A percentile compares a stretch with the other conserved stretches of the same genome.
Evolutionary conservation across 2,888 invertebrate species (phyloP).

Genomic region (Philhelius pedissequus): DNA sequence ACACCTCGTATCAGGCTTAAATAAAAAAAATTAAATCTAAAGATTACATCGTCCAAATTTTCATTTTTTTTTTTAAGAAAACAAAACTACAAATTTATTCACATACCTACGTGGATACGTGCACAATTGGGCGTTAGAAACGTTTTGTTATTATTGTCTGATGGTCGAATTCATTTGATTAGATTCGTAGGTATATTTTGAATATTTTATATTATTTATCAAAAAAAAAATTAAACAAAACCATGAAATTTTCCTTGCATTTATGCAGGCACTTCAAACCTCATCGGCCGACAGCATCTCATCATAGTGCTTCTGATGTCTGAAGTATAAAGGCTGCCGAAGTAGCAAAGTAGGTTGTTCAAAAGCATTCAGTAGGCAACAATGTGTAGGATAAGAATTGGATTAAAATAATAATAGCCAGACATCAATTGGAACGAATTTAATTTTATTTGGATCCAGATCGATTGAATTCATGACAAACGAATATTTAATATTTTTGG

Average conservation of each 20-base stretch:
- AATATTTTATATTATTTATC: constrained; percentile 33
- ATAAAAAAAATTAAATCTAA: background rate
- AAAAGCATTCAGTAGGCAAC: background rate
- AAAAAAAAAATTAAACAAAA: background rate
- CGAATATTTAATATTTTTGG: background rate
- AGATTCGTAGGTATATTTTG: background rate
- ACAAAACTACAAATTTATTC: constrained; percentile 28
- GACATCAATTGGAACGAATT: constrained; percentile 47
- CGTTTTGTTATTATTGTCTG: constrained; percentile 64
- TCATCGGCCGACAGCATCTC: too few relatives aligned
- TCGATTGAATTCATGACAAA: constrained; percentile 18
- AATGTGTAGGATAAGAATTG: constrained; percentile 50
- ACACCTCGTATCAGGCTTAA: background rate
- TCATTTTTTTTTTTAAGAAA: background rate
- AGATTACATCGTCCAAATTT: background rate
- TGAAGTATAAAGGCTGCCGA: constrained; percentile 31
- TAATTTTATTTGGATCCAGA: constrained; percentile 51
- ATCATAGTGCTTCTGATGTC: constrained; percentile 6
- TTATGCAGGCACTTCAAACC: constrained; percentile 29
- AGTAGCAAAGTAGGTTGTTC: background rate
- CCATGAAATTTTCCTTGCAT: constrained; percentile 44
- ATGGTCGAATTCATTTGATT: constrained; percentile 48
- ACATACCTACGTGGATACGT: too few relatives aligned
- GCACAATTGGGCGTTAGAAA: constrained; percentile 60
- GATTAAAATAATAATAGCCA: constrained; percentile 40